Evolutionary conservation across 2,888 invertebrate species (phyloP), one percentile per base, ranked within the genome.

Genomic region (Zygaena filipendulae): DNA sequence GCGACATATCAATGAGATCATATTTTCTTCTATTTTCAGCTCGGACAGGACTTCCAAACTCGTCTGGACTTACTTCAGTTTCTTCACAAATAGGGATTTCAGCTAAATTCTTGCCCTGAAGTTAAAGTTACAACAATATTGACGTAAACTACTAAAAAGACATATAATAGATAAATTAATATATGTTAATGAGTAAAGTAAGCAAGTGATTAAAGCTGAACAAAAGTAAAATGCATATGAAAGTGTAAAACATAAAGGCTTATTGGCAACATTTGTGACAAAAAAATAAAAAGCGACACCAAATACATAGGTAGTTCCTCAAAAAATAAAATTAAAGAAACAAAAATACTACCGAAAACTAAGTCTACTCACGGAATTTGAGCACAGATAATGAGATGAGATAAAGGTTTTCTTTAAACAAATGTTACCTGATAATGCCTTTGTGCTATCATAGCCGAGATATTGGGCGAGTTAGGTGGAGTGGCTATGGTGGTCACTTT

Each of bases 391-490:
- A 69, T 69, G 64, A 55, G 47, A 52, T 54, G 60, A 52, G 16
- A 6, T 6, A 7, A 4, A 7, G 7, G 16, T 16, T 16, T 16
- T 16, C 5, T 16, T 7, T 16, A 16, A 16, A 16, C 7, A 43
- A 47, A 44, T 45, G 41, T 69, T 77, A 84, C 84, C 80, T 83
- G 84, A 58, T 82, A 84, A 47, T 72, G 81, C 47, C 82, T 81
- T 48, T 83, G 83, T 43, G 79, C 77, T 53, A 87, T 81, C 30
- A 71, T 63, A 44, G 83, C 81, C 25, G 88, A 87, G 40, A 88
- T 86, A 62, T 88, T 88, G 25, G 89, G 88, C 22, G 89, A 89
- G 60, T 89, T 89, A 38, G 88, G 89, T 34, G 89, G 89, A 35
- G 88, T 87, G 21, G 82, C 69, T 33, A 84, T 70, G 46, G 46